A percentile compares a stretch with the other conserved stretches of the same genome.
phyloP scores from a whole-genome alignment of 2,888 invertebrate genomes.

The Lathronympha strigana region DNA sequence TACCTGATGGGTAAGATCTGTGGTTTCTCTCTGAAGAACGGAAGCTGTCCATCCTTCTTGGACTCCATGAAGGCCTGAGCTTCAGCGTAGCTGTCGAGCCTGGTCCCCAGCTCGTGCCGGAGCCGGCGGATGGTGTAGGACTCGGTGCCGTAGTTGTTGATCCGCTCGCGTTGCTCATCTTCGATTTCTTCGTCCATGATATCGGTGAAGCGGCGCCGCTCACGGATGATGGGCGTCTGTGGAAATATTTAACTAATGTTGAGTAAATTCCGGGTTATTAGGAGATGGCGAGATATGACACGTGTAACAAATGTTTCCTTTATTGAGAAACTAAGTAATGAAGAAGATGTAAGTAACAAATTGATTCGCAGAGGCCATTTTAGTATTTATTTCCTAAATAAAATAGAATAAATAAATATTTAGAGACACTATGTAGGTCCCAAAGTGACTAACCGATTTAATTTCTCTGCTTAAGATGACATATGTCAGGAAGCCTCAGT shows the following conservation, averaged over 20 bases:
- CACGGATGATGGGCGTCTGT: conserved; percentile 93
- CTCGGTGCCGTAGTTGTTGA: conserved; percentile 90
- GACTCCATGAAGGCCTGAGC: conserved; percentile 93
- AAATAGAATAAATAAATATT: too few relatives aligned
- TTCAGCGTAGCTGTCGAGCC: conserved; percentile 94
- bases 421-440: too few relatives aligned
- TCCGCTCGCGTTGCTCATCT: conserved; percentile 92
- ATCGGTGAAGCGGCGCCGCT: conserved; percentile 95
- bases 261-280: not conserved
- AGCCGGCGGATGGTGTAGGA: conserved; percentile 89
- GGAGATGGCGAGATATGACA: too few relatives aligned
- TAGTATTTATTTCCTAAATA: too few relatives aligned
- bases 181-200: conserved; percentile 98
- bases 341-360: too few relatives aligned
- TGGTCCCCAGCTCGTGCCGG: conserved; percentile 92
- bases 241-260: not conserved
- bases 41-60: conserved; percentile 90
- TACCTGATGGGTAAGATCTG: conserved; percentile 88
- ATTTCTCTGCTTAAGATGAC: too few relatives aligned
- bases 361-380: too few relatives aligned
- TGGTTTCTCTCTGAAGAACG: conserved; percentile 97
- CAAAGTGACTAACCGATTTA: too few relatives aligned
- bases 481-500: too few relatives aligned
- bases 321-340: too few relatives aligned
- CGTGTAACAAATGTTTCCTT: too few relatives aligned